A percentile compares a stretch with the other conserved stretches of the same genome.
Evolutionary conservation across 1,140 invertebrate species (phyloP).

Genomic region (Leguminivora glycinivorella): DNA sequence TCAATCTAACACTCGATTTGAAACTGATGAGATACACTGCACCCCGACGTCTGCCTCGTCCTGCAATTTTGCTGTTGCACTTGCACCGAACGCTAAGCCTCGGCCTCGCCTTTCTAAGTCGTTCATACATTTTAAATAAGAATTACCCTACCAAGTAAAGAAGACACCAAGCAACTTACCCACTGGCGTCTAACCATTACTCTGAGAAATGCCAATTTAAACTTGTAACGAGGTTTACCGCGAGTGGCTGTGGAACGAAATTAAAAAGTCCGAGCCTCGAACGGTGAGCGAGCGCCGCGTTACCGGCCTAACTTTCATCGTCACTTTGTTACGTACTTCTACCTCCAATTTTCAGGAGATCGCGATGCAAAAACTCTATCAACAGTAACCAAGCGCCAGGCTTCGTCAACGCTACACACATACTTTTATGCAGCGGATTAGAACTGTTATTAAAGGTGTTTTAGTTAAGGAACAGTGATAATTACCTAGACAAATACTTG

Average conservation of each 20-base stretch:
- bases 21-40: not conserved
- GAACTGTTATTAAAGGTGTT: not conserved
- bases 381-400: constrained; percentile 26
- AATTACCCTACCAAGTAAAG: constrained; percentile 61
- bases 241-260: constrained; percentile 72
- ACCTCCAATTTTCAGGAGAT: constrained; percentile 58
- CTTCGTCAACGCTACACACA: not conserved
- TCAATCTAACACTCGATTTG: not conserved
- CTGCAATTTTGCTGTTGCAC: constrained; percentile 4
- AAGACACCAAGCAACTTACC: constrained; percentile 63
- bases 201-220: constrained; percentile 78
- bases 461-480: not conserved
- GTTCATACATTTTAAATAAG: constrained; percentile 74
- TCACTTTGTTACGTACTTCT: constrained; percentile 61
- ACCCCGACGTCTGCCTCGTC: not conserved
- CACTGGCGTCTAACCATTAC: constrained; percentile 70
- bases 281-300: constrained; percentile 52
- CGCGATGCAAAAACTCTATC: constrained; percentile 51
- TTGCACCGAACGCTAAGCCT: not conserved
- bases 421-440: not conserved
- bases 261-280: constrained; percentile 70
- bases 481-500: too few species aligned
- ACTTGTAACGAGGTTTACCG: constrained; percentile 76
- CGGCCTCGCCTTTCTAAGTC: constrained; percentile 11
- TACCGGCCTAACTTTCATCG: constrained; percentile 69